These are phyloP conservation scores for Peromyscus melanophrys DNA, from an alignment of 2,797 vertebrate genomes.

Conservation along the genomic window DNA sequence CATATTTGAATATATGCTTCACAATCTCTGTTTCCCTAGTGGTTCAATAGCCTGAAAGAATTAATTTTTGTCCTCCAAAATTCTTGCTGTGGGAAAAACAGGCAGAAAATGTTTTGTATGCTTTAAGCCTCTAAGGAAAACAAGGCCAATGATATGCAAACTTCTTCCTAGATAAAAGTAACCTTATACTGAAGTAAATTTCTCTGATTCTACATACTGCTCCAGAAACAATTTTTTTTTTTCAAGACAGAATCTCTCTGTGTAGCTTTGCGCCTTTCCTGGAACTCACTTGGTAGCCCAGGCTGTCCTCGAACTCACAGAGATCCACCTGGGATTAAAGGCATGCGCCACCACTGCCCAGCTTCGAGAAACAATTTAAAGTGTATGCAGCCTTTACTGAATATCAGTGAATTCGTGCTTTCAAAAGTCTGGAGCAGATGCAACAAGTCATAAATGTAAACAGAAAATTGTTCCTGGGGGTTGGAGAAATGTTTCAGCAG, in stretches of 20 bases:
- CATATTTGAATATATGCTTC: neutral
- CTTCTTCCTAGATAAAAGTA: conserved; percentile 25
- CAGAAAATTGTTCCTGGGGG: neutral
- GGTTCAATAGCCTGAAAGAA: neutral
- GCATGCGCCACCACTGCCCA: no score
- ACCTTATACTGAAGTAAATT: conserved; percentile 41
- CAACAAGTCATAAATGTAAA: neutral
- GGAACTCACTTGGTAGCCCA: no score
- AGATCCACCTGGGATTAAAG: no score
- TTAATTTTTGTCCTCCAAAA: conserved; percentile 38
- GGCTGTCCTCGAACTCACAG: no score
- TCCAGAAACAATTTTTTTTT: conserved; percentile 3
- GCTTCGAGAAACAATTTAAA: conserved; percentile 5
- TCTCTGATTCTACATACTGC: neutral
- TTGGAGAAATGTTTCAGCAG: neutral
- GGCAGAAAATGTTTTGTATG: conserved; percentile 20
- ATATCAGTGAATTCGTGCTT: conserved; percentile 4
- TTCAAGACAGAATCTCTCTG: no score
- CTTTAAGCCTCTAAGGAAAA: conserved; percentile 36
- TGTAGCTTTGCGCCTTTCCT: no score
- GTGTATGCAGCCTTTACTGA: conserved; percentile 9
- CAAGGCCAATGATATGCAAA: conserved; percentile 35
- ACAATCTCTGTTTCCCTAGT: neutral
- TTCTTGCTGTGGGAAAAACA: neutral
- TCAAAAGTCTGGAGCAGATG: conserved; percentile 29